These are phyloP conservation scores for Isurus oxyrinchus DNA, from an alignment of 2,113 vertebrate genomes.

Conservation along the genomic window DNA sequence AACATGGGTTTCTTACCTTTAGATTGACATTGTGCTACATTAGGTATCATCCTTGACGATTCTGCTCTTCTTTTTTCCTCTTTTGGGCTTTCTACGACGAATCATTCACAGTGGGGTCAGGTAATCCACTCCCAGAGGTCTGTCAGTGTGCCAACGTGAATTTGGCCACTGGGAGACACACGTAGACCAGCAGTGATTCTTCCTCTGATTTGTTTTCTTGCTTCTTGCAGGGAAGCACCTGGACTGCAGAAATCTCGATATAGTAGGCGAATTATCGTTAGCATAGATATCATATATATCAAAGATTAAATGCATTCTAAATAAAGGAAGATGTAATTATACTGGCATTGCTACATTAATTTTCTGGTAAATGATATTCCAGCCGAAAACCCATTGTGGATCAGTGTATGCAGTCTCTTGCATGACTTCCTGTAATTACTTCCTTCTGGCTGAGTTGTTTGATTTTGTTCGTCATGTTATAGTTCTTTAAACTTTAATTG, in stretches of 20 bases:
- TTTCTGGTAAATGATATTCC: constrained; percentile 33
- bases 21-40: not conserved
- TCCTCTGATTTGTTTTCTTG: not conserved
- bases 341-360: constrained; percentile 28
- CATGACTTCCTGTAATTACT: constrained; percentile 36
- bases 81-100: not conserved
- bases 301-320: constrained; percentile 25
- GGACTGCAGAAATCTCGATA: not conserved
- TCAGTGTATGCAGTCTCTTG: constrained; percentile 25
- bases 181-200: not conserved
- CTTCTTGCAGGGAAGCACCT: constrained; percentile 28
- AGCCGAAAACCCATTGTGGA: constrained; percentile 1
- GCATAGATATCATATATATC: constrained; percentile 13
- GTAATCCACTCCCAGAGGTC: not conserved
- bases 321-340: constrained; percentile 28
- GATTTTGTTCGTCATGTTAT: constrained; percentile 10
- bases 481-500: constrained; percentile 17
- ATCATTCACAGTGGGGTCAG: not conserved
- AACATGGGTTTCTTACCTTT: not conserved
- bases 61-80: not conserved
- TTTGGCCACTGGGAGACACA: not conserved
- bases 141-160: not conserved
- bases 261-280: not conserved
- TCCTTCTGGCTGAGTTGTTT: constrained; percentile 11
- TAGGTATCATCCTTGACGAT: not conserved